Evolutionary conservation across 2,113 vertebrate species (phyloP), one percentile per base, ranked within the genome.

Genomic region (Numenius arquata): DNA sequence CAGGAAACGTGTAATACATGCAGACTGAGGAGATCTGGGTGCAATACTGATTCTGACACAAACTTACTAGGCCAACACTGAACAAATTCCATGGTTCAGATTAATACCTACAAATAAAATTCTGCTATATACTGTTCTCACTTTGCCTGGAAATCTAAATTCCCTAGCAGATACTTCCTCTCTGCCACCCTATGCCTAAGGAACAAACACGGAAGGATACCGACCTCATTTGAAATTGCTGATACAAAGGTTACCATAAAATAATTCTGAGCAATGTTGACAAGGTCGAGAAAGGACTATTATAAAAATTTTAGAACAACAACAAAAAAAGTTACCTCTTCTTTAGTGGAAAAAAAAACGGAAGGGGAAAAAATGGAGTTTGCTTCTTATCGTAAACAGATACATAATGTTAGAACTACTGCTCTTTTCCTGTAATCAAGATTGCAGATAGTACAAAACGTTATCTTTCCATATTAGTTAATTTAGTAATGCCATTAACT

Each of bases 401-500:
- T 59, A 84, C 13, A 50, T 74, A 95, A 63, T 43, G 20, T 59
- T 81, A 77, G 17, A 92, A 73, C 45, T 43, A 52, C 17, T 73
- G 20, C 41, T 72, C 61, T 80, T 80, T 88, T 90, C 80, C 86
- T 84, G 86, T 95, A 95, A 93, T 76, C 72, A 74, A 75, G 86
- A 92, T 43, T 80, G 41, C 23, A 86, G 86, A 88, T 89, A 95
- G 67, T n/a, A 50, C 32, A 71, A 94, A 90, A 65, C 59, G 81
- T 92, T 96, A 74, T 56, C 84, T 84, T 86, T 52, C 87, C 41
- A 25, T 43, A 86, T 52, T 56, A 93, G 58, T 56, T 87, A 96
- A 87, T 88, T 87, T 70, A 89, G 80, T 75, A 95, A 82, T 81
- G 18, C 21, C 81, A 85, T 92, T 95, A 92, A 84, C 55, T 80